Percentiles rank a stretch among this genome's conserved stretches.
These are phyloP conservation scores for Phoxinus phoxinus DNA, from an alignment of 2,113 vertebrate genomes.

Conservation along the genomic window DNA sequence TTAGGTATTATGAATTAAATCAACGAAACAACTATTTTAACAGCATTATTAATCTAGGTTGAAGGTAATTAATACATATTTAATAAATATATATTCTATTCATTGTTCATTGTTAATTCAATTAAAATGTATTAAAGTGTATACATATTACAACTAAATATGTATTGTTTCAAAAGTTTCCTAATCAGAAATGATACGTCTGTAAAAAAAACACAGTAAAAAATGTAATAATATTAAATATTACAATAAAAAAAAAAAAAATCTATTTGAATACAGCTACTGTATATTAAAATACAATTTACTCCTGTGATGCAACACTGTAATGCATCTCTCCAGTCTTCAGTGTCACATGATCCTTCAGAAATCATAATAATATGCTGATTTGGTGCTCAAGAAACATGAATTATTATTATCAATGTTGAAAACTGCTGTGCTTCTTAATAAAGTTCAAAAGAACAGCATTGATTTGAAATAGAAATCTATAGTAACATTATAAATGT, in stretches of 20 bases:
- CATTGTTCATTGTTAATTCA: background rate
- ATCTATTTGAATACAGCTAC: no score
- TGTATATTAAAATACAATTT: background rate
- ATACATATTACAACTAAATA: background rate
- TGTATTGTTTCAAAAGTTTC: background rate
- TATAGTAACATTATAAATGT: no score
- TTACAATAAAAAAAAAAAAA: no score
- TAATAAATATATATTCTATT: background rate
- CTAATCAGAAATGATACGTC: background rate
- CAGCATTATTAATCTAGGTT: background rate
- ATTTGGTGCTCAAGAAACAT: background rate
- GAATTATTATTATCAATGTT: background rate
- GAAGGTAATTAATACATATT: background rate
- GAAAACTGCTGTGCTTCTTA: background rate
- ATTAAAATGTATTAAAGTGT: background rate
- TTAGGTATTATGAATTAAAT: background rate
- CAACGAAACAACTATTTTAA: background rate
- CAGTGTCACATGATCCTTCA: background rate
- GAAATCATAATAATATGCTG: background rate
- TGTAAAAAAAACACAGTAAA: background rate
- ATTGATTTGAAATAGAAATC: no score
- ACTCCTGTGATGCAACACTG: background rate
- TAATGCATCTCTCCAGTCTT: background rate
- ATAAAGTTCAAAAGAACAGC: no score
- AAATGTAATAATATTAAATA: background rate